Evolutionary conservation across 2,888 invertebrate genomes (phyloP).

Genomic region (Cactoblastis cactorum): DNA sequence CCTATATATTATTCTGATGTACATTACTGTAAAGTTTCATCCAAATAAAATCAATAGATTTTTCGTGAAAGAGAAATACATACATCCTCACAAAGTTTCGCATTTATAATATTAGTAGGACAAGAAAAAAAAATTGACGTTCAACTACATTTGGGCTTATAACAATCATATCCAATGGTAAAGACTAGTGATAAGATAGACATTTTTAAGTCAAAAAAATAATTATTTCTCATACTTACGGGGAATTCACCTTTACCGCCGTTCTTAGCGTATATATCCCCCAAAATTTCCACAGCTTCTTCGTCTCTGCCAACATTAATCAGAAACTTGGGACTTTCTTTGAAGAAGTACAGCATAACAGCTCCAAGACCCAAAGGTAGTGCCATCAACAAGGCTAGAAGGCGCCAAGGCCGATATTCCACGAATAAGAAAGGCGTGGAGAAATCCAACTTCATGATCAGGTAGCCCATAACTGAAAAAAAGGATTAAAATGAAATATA

Average conservation of each 20-base stretch:
- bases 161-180: too few relatives aligned
- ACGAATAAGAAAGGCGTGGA: conserved; percentile 47
- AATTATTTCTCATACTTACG: conserved; percentile 35
- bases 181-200: too few relatives aligned
- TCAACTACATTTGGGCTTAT: too few relatives aligned
- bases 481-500: too few relatives aligned
- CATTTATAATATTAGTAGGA: too few relatives aligned
- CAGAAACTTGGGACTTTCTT: conserved; percentile 88
- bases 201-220: too few relatives aligned
- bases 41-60: too few relatives aligned
- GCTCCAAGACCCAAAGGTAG: conserved; percentile 82
- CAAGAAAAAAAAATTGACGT: too few relatives aligned
- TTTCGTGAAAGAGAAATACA: too few relatives aligned
- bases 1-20: too few relatives aligned
- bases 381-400: conserved; percentile 69
- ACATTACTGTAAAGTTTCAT: too few relatives aligned
- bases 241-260: conserved; percentile 55
- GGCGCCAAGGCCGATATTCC: conserved; percentile 59
- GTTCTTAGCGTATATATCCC: conserved; percentile 79
- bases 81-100: too few relatives aligned
- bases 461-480: conserved; percentile 53
- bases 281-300: conserved; percentile 81
- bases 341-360: conserved; percentile 76
- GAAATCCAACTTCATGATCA: conserved; percentile 60
- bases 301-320: conserved; percentile 81